phyloP scores from a whole-genome alignment of 2,797 vertebrate species.

The Vespertilio murinus region DNA sequence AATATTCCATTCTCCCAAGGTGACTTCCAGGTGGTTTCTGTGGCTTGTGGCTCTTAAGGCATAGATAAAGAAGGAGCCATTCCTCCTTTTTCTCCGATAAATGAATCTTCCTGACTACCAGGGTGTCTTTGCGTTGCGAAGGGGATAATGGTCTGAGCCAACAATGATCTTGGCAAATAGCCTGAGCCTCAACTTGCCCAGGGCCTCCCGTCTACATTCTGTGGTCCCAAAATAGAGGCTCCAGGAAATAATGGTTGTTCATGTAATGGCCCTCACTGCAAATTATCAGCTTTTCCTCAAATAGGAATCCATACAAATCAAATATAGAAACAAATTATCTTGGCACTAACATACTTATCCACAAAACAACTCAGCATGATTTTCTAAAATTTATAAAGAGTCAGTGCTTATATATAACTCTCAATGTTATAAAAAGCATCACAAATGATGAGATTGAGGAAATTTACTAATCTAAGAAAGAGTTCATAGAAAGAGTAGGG shows the following conservation, averaged over 20 bases:
- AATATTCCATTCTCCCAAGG: neutral
- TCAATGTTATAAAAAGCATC: neutral
- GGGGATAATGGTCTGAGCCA: neutral
- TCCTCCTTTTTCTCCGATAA: neutral
- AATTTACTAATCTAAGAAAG: neutral
- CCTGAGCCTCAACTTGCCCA: neutral
- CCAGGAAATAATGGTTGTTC: neutral
- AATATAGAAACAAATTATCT: neutral
- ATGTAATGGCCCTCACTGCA: neutral
- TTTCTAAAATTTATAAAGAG: constrained; percentile 12
- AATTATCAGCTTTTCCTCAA: constrained; percentile 1
- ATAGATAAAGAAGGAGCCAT: neutral
- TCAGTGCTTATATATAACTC: neutral
- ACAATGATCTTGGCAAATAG: neutral
- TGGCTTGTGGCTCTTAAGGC: neutral
- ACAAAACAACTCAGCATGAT: neutral
- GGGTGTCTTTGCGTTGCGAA: neutral
- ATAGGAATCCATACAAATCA: neutral
- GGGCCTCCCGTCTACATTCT: neutral
- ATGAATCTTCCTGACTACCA: neutral
- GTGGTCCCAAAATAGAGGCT: neutral
- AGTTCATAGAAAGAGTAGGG: neutral
- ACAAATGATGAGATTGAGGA: neutral
- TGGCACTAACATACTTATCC: neutral
- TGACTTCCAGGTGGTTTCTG: neutral